Conservation (phyloP, 1,140 invertebrate species). For the Drosophila pectinifera region DNA sequence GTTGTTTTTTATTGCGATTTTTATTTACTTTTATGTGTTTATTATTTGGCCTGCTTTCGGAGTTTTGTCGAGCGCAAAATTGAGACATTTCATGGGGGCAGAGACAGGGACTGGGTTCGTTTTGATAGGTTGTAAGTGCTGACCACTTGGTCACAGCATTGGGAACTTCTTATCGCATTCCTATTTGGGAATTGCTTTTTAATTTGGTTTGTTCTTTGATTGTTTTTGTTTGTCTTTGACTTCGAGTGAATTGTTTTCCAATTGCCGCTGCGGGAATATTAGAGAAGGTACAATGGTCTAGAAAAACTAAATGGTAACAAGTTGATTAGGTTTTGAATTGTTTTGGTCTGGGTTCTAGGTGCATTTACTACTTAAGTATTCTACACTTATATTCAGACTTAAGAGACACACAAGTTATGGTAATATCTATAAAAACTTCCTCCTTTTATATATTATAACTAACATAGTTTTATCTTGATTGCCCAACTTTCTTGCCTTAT, state of each 20-base stretch:
- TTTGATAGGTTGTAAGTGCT: constrained; percentile 34
- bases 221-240: constrained; percentile 33
- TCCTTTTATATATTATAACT: background rate
- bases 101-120: background rate
- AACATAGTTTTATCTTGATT: constrained; percentile 12
- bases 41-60: constrained; percentile 55
- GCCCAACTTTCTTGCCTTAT: constrained; percentile 11
- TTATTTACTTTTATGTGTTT: constrained; percentile 62
- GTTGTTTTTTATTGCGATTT: constrained; percentile 54
- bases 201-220: constrained; percentile 46
- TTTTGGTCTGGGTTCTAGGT: background rate
- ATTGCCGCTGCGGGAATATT: constrained; percentile 44
- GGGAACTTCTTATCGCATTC: constrained; percentile 24
- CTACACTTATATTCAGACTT: too few species aligned
- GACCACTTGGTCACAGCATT: constrained; percentile 37
- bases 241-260: constrained; percentile 48
- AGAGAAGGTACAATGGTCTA: background rate
- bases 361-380: background rate
- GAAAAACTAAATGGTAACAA: constrained; percentile 7
- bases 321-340: constrained; percentile 8
- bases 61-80: constrained; percentile 70
- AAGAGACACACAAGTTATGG: too few species aligned
- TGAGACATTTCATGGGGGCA: constrained; percentile 51
- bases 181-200: constrained; percentile 47
- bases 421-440: too few species aligned